Base-by-base conservation (phyloP, 92 coral and sea anemone species). In the Porites cylindrica region DNA sequence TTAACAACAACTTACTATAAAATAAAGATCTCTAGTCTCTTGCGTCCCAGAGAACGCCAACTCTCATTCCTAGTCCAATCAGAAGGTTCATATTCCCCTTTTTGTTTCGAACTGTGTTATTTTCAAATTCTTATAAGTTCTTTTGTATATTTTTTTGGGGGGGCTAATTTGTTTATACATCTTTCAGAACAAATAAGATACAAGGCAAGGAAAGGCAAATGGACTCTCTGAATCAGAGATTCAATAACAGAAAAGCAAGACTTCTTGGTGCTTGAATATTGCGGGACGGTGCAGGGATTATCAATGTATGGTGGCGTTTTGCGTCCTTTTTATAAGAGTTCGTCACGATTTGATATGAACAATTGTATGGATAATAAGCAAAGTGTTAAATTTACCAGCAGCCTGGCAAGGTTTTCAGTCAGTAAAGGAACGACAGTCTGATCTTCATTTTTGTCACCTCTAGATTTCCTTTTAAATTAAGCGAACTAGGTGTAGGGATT, bases 171-270 rank as follows among this genome's bases (percentile, higher is more conserved):
- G 23, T 66, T 20, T 8, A 66, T 66, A 20, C 71, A 5, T 66
- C 26, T 67, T 24, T 76, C 80, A 76, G 80, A 76, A 76, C 18
- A 59, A 59, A 76, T 59, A 53, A 76, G 53, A 12, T 4, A 29
- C 51, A 59, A 26, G 52, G 7, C 19, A 47, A 59, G 14, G 13
- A 43, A 16, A 47, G 59, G 52, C 17, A 76, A 58, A 56, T 24
- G 80, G 80, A 38, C 50, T 18, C 50, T 59, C 80, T 58, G 13
- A 59, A 11, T 20, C 47, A 10, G 61, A 74, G 23, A 71, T 17
- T 38, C 7, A 18, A 14, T 38, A 38, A 4, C 47, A 38, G 47
- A 38, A 38, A 38, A 38, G 47, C 47, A 38, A 38, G 47, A 38
- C 47, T 38, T 38, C 47, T 38, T 38, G 47, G 47, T 4, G 7